A percentile compares a stretch with the other conserved stretches of the same genome.
Evolutionary conservation across 92 coral and sea anemone genomes (phyloP).

Genomic region (Micromussa lordhowensis): DNA sequence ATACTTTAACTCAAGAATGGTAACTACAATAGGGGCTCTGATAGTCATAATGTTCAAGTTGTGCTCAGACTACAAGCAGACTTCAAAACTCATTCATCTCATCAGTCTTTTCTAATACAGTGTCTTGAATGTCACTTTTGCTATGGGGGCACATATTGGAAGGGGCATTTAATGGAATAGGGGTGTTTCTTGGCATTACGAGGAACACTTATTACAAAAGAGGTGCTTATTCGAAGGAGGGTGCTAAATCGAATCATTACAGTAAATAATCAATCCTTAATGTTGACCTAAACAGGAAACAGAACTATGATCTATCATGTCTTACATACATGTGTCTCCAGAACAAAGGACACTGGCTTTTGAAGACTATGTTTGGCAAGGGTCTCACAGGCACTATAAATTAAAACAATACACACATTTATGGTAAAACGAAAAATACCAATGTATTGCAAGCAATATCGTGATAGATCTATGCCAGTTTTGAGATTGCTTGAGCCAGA

Average conservation of each 20-base stretch:
- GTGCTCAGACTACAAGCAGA: too few species aligned
- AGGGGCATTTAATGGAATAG: too few species aligned
- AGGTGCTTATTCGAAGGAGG: neutral
- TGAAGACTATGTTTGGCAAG: slow-evolving; percentile 82
- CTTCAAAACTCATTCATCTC: too few species aligned
- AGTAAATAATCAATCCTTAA: neutral
- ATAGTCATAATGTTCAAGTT: too few species aligned
- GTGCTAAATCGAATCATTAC: too few species aligned
- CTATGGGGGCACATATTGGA: too few species aligned
- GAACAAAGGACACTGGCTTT: slow-evolving; percentile 87
- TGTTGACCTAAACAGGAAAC: neutral
- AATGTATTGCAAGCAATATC: neutral
- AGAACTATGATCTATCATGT: neutral
- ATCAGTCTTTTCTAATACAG: too few species aligned
- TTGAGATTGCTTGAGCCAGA: neutral
- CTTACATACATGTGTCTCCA: slow-evolving; percentile 92
- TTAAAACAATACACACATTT: neutral
- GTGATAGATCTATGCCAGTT: too few species aligned
- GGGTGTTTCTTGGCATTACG: too few species aligned
- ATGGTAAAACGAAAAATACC: neutral
- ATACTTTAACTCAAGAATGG: too few species aligned
- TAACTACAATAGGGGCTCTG: too few species aligned
- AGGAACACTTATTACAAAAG: neutral
- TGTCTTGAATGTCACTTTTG: too few species aligned
- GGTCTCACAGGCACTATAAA: slow-evolving; percentile 80